phyloP scores from a whole-genome alignment of 2,888 invertebrate species.

The Tipula unca region DNA sequence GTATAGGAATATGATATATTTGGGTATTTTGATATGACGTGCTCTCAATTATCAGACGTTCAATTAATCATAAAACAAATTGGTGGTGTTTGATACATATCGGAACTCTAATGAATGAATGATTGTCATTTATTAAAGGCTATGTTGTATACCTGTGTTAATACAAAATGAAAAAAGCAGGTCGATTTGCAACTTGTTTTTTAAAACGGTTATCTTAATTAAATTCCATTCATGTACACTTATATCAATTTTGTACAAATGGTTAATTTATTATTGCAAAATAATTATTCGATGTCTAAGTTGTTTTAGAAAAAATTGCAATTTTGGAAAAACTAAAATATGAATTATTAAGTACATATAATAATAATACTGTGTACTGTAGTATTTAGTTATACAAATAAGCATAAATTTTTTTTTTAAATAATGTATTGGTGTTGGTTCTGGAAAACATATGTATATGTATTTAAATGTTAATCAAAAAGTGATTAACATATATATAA shows the following conservation, averaged over 20 bases:
- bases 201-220: too few relatives aligned
- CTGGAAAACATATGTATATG: not conserved
- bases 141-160: not conserved
- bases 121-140: not conserved
- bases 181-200: not conserved
- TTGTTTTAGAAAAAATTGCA: not conserved
- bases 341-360: not conserved
- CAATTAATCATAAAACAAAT: not conserved
- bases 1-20: not conserved
- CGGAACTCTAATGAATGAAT: not conserved
- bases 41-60: not conserved
- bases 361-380: not conserved
- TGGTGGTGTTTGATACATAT: not conserved
- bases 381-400: not conserved
- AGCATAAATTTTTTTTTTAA: not conserved
- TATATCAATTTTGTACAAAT: not conserved
- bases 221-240: not conserved
- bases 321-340: not conserved
- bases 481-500: not conserved
- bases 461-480: not conserved
- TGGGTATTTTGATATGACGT: not conserved
- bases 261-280: not conserved
- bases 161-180: not conserved
- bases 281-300: not conserved
- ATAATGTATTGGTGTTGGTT: not conserved